Evolutionary conservation across 53 echinoderm and acorn worm species (phyloP).

Genomic region (Patiria pectinifera): DNA sequence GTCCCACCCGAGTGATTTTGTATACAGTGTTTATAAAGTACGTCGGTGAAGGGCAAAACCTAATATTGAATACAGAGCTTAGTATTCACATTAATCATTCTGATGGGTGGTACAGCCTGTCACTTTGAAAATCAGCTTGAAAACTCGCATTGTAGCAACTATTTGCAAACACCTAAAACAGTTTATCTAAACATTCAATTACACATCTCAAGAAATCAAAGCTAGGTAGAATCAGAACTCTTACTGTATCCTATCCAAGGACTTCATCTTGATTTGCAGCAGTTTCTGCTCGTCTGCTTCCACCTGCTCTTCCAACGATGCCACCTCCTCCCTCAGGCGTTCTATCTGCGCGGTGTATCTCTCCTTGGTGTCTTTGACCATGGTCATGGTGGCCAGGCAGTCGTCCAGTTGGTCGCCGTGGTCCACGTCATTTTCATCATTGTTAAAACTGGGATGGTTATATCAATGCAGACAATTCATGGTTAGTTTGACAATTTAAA

Average conservation of each 20-base stretch:
- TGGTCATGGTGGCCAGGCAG: constrained; percentile 58
- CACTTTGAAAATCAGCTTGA: not conserved
- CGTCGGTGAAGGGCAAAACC: too few relatives aligned
- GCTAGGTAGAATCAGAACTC: not conserved
- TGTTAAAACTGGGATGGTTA: constrained; percentile 38
- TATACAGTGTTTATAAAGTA: too few relatives aligned
- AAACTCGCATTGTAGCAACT: too few relatives aligned
- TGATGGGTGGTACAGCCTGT: not conserved
- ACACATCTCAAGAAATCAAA: not conserved
- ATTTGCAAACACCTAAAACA: not conserved
- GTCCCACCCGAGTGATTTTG: too few relatives aligned
- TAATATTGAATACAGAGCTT: not conserved
- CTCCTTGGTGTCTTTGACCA: constrained; percentile 60
- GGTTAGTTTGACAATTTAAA: too few relatives aligned
- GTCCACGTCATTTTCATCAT: constrained; percentile 22
- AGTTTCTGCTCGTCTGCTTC: constrained; percentile 70
- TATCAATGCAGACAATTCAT: too few relatives aligned
- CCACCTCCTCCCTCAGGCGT: constrained; percentile 66
- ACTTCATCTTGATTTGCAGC: constrained; percentile 61
- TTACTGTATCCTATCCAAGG: constrained; percentile 62
- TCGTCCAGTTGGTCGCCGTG: constrained; percentile 42
- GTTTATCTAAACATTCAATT: not conserved
- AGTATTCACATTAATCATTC: not conserved
- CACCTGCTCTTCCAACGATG: constrained; percentile 63
- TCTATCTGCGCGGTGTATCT: constrained; percentile 67